Evolutionary conservation across 2,113 vertebrate genomes (phyloP).

Genomic region (Turnix velox): DNA sequence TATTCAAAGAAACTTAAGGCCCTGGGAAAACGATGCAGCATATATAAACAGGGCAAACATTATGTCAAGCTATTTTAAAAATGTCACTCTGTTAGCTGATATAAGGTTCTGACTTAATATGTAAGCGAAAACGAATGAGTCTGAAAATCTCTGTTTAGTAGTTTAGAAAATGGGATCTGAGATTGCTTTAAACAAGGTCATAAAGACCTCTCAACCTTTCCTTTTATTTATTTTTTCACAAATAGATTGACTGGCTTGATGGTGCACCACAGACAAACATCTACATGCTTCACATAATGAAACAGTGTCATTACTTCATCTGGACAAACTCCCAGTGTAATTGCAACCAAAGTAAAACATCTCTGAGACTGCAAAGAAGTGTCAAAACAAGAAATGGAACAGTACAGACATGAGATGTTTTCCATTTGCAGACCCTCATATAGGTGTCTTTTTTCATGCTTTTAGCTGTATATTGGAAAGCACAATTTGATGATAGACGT

Average conservation of each 20-base stretch:
- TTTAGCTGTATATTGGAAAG: slow-evolving; percentile 71
- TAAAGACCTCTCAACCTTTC: slow-evolving; percentile 59
- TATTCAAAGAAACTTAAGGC: slow-evolving; percentile 13
- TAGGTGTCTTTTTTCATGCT: slow-evolving; percentile 76
- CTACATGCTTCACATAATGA: slow-evolving; percentile 70
- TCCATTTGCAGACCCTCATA: slow-evolving; percentile 53
- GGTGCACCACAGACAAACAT: slow-evolving; percentile 53
- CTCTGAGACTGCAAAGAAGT: background rate
- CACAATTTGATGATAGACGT: slow-evolving; percentile 83
- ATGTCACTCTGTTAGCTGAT: background rate
- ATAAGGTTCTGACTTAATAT: slow-evolving; percentile 22
- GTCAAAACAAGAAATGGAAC: slow-evolving; percentile 62
- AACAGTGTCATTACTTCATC: slow-evolving; percentile 50
- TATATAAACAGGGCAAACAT: background rate
- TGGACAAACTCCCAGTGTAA: slow-evolving; percentile 62
- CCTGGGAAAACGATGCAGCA: background rate
- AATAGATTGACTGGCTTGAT: slow-evolving; percentile 18
- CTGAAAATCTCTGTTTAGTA: slow-evolving; percentile 46
- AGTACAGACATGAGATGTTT: slow-evolving; percentile 58
- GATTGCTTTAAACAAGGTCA: slow-evolving; percentile 67
- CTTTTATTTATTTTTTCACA: slow-evolving; percentile 18
- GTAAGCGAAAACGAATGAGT: slow-evolving; percentile 55
- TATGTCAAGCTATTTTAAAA: background rate
- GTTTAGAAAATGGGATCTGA: slow-evolving; percentile 64
- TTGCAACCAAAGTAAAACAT: slow-evolving; percentile 58